phyloP scores from a whole-genome alignment of 2,113 vertebrate genomes.

The Cyprinodon variegatus region DNA sequence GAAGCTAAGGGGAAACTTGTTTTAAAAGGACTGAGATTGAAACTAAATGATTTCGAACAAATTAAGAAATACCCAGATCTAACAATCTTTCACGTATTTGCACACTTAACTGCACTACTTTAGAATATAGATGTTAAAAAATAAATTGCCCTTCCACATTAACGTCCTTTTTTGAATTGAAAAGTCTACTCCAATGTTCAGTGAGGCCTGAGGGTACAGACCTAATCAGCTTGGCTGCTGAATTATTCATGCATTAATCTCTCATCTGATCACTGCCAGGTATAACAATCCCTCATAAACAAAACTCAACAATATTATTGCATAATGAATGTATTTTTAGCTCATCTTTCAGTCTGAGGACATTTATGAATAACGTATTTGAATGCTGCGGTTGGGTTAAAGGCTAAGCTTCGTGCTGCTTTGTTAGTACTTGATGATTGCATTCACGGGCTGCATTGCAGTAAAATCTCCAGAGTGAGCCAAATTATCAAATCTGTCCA shows the following conservation, averaged over 20 bases:
- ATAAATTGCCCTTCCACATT: not conserved
- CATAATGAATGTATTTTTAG: constrained; percentile 7
- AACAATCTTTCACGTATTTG: not conserved
- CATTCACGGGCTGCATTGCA: not conserved
- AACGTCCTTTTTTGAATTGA: constrained; percentile 18
- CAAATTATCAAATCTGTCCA: not conserved
- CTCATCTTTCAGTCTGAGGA: not conserved
- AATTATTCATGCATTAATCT: constrained; percentile 62
- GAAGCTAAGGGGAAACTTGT: not conserved
- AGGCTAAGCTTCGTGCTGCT: not conserved
- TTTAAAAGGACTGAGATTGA: not conserved
- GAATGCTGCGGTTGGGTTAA: not conserved
- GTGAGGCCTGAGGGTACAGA: constrained; percentile 29
- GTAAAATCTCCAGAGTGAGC: not conserved
- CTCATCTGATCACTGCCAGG: constrained; percentile 30
- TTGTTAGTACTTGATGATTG: not conserved
- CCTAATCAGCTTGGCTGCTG: constrained; percentile 51
- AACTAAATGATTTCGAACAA: not conserved
- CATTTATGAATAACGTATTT: not conserved
- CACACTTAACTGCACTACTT: not conserved
- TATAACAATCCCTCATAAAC: constrained; percentile 23
- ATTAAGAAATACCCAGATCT: not conserved
- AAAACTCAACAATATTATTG: constrained; percentile 27
- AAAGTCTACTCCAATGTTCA: constrained; percentile 42
- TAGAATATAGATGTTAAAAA: constrained; percentile 5